Evolutionary conservation across 2,113 vertebrate species (phyloP).

Genomic region (Eupsittula cactorum): DNA sequence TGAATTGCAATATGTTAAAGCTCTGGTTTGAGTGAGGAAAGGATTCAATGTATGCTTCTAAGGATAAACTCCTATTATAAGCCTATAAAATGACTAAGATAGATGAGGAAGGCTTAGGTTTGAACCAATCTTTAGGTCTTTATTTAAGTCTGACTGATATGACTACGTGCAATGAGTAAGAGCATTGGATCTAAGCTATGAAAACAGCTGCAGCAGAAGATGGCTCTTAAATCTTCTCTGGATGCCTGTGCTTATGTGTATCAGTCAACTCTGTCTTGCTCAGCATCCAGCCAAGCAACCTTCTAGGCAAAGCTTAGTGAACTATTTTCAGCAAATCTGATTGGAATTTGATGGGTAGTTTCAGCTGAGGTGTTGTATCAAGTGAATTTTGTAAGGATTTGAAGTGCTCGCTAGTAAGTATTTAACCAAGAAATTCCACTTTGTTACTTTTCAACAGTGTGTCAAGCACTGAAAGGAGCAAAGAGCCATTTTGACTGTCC

Average conservation of each 20-base stretch:
- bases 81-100: conserved; percentile 39
- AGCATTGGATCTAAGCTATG: conserved; percentile 15
- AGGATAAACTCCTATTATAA: conserved; percentile 22
- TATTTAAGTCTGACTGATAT: background rate
- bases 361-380: fast-evolving
- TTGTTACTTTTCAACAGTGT: background rate
- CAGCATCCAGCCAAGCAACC: background rate
- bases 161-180: background rate
- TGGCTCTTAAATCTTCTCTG: conserved; percentile 44
- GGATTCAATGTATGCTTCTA: background rate
- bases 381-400: background rate
- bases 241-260: background rate
- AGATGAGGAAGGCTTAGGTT: conserved; percentile 36
- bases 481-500: background rate
- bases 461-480: background rate
- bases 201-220: conserved; percentile 45
- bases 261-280: background rate
- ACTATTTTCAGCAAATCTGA: background rate
- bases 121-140: background rate
- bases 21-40: background rate
- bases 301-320: background rate
- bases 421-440: background rate
- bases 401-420: background rate
- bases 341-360: background rate
- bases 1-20: background rate